Base-by-base conservation (phyloP, 2,797 vertebrate genomes). In the Platalea minor region DNA sequence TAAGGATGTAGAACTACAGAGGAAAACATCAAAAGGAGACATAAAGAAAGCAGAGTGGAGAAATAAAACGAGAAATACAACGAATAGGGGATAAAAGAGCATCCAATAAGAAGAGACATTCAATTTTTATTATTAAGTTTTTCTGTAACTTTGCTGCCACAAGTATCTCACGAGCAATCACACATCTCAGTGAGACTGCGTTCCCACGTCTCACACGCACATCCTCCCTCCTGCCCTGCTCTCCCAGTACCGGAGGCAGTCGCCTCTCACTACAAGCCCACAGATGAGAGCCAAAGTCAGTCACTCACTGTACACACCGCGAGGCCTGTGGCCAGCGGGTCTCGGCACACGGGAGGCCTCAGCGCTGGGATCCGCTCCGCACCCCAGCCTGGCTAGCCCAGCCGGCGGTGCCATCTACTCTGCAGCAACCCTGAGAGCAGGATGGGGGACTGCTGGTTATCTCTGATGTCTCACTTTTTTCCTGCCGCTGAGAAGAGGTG, bases 311-410 rank as follows among this genome's bases (percentile, higher is more conserved):
- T 15, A 14, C 20, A 4, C 5, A 21, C 51, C 33, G 63, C 2
- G 5, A 73, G 9, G n/a, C 2, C 0, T 3, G 41, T 16, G 43
- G 60, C 68, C n/a, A 0, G 3, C 24, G 29, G 10, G 9, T 14
- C 57, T 33, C 60, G 23, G 83, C 51, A 12, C 29, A 5, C 0
- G 0, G 33, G 11, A 68, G 31, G 39, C 23, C 76, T 28, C 68
- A 24, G 43, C 15, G 2, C 31, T 21, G 37, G 24, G n/a, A 50
- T 21, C 63, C 14, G 4, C 48, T 76, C 41, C 68, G 59, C 61
- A 29, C 13, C 28, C 45, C 17, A n/a, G 46, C 37, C 68, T n/a
- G 29, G 26, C 61, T 12, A 18, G 17, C 70, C 16, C 76, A 57
- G 73, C 51, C 14, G 2, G 79, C 26, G 33, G 28, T 13, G 10